Base-by-base conservation (phyloP, 2,797 vertebrate species). In the Crocodylus rhombifer region DNA sequence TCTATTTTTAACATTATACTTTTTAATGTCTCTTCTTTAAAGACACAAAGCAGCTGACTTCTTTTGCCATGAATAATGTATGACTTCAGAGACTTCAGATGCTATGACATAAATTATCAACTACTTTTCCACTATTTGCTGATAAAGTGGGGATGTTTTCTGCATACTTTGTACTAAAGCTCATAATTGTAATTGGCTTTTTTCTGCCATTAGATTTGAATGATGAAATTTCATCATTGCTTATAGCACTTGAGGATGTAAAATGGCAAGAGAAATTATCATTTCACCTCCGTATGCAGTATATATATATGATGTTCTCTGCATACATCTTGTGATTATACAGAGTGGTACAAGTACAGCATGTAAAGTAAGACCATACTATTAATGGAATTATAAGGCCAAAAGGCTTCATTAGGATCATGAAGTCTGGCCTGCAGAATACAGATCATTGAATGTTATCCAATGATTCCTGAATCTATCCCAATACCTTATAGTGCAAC, bases 1-100 rank as follows among this genome's bases (percentile, higher is more conserved):
- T 96, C 94, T 97, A 95, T 97, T 97, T 97, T 97, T 96, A 96
- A 97, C 94, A 92, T 79, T 90, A 90, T 94, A 89, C 95, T 97
- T 97, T 96, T 96, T 95, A 97, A 91, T 83, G 94, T 80, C 90
- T 96, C 96, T 95, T 93, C 97, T 96, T 91, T 91, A 96, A 97
- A 96, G 97, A 95, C 91, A 93, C 94, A 96, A 95, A 97, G 95
- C 93, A 94, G 82, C 86, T 94, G 33, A 94, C 85, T 94, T 93
- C 90, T 90, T 90, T 96, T 94, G 0, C 26, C 55, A 91, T 96
- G 88, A 97, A 97, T 97, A 94, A 97, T 96, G 85, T 83, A 97
- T 92, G 83, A 94, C 28, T 93, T 93, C 84, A 93, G 96, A 96
- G 96, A 94, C 91, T 86, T 94, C 91, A 86, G 90, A 97, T 95